Evolutionary conservation across 1,140 invertebrate genomes (phyloP).

Genomic region (Archegozetes longisetosus): DNA sequence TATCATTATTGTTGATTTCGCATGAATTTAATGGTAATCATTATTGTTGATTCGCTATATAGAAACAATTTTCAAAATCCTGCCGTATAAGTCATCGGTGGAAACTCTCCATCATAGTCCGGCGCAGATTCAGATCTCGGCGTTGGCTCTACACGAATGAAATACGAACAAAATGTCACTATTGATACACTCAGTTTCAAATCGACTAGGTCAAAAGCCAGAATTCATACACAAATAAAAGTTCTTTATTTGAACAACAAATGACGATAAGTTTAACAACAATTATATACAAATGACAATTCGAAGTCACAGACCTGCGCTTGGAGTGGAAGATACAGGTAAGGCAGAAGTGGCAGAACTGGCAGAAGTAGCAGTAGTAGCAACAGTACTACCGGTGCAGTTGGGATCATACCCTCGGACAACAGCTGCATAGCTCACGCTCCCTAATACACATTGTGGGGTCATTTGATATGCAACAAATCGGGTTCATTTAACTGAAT

Average conservation of each 20-base stretch:
- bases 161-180: background rate
- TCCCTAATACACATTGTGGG: conserved; percentile 4
- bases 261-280: too few species aligned
- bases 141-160: background rate
- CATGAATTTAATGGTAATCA: background rate
- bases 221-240: background rate
- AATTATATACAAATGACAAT: background rate
- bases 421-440: conserved; percentile 14
- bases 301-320: background rate
- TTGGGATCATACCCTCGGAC: conserved; percentile 11
- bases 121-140: background rate
- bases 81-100: background rate
- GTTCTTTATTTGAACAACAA: too few species aligned
- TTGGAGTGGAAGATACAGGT: too few species aligned
- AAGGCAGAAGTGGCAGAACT: background rate
- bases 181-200: background rate
- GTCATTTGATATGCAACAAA: background rate
- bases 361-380: background rate
- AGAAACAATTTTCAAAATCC: too few species aligned
- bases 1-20: too few species aligned
- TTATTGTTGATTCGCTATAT: too few species aligned
- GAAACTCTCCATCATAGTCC: background rate
- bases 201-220: background rate
- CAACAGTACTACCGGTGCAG: background rate
- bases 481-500: background rate